These are phyloP conservation scores for Notocelia uddmanniana DNA, from an alignment of 2,888 invertebrate species.

Conservation along the genomic window DNA sequence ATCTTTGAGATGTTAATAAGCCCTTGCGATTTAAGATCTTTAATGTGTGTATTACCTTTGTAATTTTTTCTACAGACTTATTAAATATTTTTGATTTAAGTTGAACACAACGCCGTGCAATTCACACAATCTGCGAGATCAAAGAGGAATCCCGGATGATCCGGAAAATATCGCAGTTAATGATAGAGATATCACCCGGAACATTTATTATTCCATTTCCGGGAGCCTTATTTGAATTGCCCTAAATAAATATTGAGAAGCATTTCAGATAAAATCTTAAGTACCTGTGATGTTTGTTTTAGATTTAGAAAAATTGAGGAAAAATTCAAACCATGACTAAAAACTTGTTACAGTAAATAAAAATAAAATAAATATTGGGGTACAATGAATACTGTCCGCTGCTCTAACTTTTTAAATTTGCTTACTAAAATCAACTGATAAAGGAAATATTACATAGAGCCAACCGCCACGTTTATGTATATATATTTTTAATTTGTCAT, in stretches of 20 bases:
- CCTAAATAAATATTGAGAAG: constrained; percentile 29
- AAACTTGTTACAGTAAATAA: background rate
- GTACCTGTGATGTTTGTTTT: constrained; percentile 13
- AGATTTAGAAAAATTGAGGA: background rate
- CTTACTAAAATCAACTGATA: no score
- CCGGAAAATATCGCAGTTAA: constrained; percentile 1
- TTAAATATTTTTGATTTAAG: no score
- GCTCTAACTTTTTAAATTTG: no score
- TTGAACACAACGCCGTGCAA: background rate
- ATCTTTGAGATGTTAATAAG: no score
- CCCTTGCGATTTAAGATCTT: background rate
- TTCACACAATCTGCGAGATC: background rate
- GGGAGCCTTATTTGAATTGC: background rate
- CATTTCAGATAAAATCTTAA: constrained; percentile 20
- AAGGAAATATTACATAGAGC: no score
- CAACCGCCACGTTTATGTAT: no score
- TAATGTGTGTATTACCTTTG: no score
- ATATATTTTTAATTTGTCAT: no score
- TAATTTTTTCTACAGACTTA: no score
- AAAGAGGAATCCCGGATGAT: constrained; percentile 13
- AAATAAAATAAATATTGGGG: no score
- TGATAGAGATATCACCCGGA: constrained; percentile 1
- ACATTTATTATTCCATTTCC: constrained; percentile 19
- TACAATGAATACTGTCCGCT: no score
- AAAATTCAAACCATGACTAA: background rate